phyloP scores from a whole-genome alignment of 2,888 invertebrate species.

The Tetramorium bicarinatum region DNA sequence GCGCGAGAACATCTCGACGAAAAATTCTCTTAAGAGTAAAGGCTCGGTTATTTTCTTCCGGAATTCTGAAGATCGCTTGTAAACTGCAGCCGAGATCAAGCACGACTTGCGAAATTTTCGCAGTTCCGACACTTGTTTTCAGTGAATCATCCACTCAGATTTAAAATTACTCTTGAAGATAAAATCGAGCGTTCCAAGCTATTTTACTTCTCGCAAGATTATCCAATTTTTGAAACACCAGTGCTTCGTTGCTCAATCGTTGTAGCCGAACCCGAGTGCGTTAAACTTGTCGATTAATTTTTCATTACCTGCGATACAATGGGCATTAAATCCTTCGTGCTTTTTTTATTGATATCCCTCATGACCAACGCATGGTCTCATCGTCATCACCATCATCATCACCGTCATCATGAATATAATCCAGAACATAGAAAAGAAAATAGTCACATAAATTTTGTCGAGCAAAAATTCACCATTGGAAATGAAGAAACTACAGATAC shows the following conservation, averaged over 20 bases:
- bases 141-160: background rate
- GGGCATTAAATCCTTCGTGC: conserved; percentile 63
- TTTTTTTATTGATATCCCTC: conserved; percentile 62
- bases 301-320: conserved; percentile 53
- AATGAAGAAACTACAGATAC: conserved; percentile 59
- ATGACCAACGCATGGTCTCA: conserved; percentile 63
- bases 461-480: conserved; percentile 50
- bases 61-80: conserved; percentile 9
- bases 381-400: conserved; percentile 66
- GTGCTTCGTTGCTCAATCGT: background rate
- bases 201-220: background rate
- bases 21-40: background rate
- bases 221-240: conserved; percentile 9
- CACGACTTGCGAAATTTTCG: conserved; percentile 2
- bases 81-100: background rate
- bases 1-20: background rate
- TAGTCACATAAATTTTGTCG: conserved; percentile 58
- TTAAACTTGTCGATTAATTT: background rate
- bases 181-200: background rate
- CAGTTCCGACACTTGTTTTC: background rate
- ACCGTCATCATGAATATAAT: conserved; percentile 59
- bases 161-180: conserved; percentile 13
- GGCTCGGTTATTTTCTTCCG: background rate
- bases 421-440: conserved; percentile 57
- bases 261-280: background rate